Evolutionary conservation across 2,888 invertebrate genomes (phyloP).

Genomic region (Argyresthia goedartella): DNA sequence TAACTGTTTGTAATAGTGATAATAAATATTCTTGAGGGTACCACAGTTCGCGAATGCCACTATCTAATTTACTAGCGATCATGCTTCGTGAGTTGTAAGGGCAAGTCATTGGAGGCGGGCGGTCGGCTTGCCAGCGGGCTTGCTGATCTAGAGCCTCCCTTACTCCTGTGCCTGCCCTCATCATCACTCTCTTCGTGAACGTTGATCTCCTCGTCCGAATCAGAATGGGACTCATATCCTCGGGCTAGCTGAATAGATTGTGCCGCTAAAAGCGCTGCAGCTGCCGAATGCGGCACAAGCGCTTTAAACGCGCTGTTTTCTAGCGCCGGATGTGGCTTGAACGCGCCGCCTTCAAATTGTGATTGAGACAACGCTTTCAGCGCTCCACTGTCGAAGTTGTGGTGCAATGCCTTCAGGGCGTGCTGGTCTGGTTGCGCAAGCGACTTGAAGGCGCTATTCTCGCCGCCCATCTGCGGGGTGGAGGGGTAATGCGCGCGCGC

Average conservation of each 20-base stretch:
- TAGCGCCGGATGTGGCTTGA: constrained; percentile 66
- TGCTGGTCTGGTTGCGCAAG: constrained; percentile 75
- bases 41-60: too few species aligned
- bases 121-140: constrained; percentile 53
- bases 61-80: constrained; percentile 66
- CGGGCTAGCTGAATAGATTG: constrained; percentile 59
- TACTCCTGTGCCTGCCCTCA: constrained; percentile 60
- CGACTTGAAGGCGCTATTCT: constrained; percentile 89
- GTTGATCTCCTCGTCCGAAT: constrained; percentile 86
- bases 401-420: constrained; percentile 71
- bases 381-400: constrained; percentile 66
- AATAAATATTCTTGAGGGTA: too few species aligned
- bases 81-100: constrained; percentile 80
- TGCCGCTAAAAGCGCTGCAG: constrained; percentile 69
- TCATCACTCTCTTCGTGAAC: constrained; percentile 84
- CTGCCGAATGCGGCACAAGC: constrained; percentile 76
- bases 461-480: constrained; percentile 84
- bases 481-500: constrained; percentile 72
- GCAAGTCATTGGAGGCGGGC: constrained; percentile 60
- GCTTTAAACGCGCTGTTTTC: constrained; percentile 90
- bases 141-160: constrained; percentile 53
- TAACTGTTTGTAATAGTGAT: too few species aligned
- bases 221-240: constrained; percentile 66
- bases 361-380: constrained; percentile 64
- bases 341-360: constrained; percentile 45